Evolutionary conservation across 1,140 invertebrate species (phyloP).

Genomic region (Drosophila varians): DNA sequence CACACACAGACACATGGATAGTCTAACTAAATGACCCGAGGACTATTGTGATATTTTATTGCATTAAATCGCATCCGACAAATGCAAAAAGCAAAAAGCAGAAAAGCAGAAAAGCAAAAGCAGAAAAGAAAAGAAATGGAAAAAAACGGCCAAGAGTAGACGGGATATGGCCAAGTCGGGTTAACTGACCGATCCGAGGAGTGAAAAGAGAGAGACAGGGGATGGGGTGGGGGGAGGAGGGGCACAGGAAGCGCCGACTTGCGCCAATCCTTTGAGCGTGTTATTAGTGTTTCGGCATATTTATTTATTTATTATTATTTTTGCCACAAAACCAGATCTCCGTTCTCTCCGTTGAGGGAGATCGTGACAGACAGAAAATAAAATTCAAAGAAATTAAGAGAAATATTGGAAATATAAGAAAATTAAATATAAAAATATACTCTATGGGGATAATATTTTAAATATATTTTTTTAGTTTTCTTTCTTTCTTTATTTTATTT

Average conservation of each 20-base stretch:
- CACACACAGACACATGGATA: conserved; percentile 40
- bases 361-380: conserved; percentile 38
- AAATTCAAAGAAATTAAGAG: conserved; percentile 2
- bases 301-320: conserved; percentile 82
- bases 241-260: conserved; percentile 74
- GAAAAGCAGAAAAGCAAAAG: conserved; percentile 8
- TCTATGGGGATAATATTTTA: no score
- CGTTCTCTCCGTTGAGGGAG: not conserved
- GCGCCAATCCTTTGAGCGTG: conserved; percentile 75
- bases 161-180: conserved; percentile 39
- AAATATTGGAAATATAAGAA: not conserved
- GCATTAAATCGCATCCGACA: conserved; percentile 82
- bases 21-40: conserved; percentile 82
- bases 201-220: conserved; percentile 4
- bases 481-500: no score
- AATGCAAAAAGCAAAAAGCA: conserved; percentile 30
- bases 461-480: no score
- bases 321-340: conserved; percentile 25
- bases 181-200: conserved; percentile 24
- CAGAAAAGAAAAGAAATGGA: no score
- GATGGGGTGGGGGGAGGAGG: conserved; percentile 3
- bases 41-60: conserved; percentile 83
- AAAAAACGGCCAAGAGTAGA: conserved; percentile 22
- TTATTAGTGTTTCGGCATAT: conserved; percentile 81
- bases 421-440: not conserved